A percentile compares a stretch with the other conserved stretches of the same genome.
Conservation (phyloP, 2,113 vertebrate genomes). For the Poeciliopsis occidentalis region DNA sequence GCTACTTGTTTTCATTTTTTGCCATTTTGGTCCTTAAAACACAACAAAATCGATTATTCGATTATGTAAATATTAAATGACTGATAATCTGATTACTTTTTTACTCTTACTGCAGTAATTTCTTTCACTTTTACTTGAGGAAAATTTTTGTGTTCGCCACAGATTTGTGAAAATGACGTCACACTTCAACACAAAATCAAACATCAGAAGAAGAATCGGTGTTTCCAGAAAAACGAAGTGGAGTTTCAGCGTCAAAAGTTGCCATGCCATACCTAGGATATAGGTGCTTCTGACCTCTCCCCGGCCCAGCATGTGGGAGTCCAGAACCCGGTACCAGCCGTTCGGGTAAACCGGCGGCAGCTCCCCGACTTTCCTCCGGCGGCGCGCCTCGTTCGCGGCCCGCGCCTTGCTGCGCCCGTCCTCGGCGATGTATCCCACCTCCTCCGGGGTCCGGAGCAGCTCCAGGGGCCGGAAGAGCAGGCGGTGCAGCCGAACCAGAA, state of each 20-base stretch:
- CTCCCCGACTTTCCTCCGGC: slow-evolving; percentile 77
- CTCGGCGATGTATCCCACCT: slow-evolving; percentile 80
- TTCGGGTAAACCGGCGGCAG: slow-evolving; percentile 85
- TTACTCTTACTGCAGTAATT: no score
- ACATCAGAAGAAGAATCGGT: no score
- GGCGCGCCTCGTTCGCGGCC: slow-evolving; percentile 77
- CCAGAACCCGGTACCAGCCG: slow-evolving; percentile 85
- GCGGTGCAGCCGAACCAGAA: slow-evolving; percentile 63
- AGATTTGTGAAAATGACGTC: no score
- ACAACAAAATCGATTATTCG: no score
- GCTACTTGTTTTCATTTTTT: no score
- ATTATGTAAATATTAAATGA: no score
- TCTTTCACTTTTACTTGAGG: no score
- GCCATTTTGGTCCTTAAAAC: no score
- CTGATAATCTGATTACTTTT: no score
- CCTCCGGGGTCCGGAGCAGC: slow-evolving; percentile 71
- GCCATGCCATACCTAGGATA: slow-evolving; percentile 76
- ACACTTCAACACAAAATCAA: no score
- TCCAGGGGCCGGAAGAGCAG: slow-evolving; percentile 76
- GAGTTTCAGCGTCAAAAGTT: neutral
- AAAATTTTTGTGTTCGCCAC: no score
- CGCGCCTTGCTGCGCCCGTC: slow-evolving; percentile 74
- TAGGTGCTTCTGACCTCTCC: slow-evolving; percentile 75
- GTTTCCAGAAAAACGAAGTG: neutral
- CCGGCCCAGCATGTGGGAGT: slow-evolving; percentile 76